Conservation (phyloP, 1,140 invertebrate genomes). For the Planococcus citri region DNA sequence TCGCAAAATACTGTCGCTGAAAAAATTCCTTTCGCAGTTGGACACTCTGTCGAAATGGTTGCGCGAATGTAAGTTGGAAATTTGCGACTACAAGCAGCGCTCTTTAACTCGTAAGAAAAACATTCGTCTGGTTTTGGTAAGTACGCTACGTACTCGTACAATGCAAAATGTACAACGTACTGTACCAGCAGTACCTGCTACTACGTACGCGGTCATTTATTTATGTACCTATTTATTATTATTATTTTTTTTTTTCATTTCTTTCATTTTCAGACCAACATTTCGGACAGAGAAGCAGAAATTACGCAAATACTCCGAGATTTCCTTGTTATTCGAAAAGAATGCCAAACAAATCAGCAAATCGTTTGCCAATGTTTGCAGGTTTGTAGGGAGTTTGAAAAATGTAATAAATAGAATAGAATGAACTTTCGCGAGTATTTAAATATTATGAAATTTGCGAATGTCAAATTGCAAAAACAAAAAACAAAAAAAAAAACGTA, state of each 20-base stretch:
- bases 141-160: not conserved
- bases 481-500: too few species aligned
- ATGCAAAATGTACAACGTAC: not conserved
- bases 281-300: conserved; percentile 46
- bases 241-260: too few species aligned
- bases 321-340: conserved; percentile 51
- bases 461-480: too few species aligned
- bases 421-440: too few species aligned
- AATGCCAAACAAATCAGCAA: conserved; percentile 44
- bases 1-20: conserved; percentile 44
- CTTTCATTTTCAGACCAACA: conserved; percentile 32
- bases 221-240: not conserved
- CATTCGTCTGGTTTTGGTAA: not conserved
- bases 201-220: not conserved
- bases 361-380: conserved; percentile 44
- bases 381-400: too few species aligned
- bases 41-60: conserved; percentile 44
- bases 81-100: not conserved
- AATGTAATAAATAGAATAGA: too few species aligned
- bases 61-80: conserved; percentile 37
- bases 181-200: not conserved
- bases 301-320: conserved; percentile 52
- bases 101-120: not conserved
- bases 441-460: too few species aligned
- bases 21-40: conserved; percentile 43